phyloP scores from a whole-genome alignment of 2,888 invertebrate genomes.

The Antheraea assamensis region DNA sequence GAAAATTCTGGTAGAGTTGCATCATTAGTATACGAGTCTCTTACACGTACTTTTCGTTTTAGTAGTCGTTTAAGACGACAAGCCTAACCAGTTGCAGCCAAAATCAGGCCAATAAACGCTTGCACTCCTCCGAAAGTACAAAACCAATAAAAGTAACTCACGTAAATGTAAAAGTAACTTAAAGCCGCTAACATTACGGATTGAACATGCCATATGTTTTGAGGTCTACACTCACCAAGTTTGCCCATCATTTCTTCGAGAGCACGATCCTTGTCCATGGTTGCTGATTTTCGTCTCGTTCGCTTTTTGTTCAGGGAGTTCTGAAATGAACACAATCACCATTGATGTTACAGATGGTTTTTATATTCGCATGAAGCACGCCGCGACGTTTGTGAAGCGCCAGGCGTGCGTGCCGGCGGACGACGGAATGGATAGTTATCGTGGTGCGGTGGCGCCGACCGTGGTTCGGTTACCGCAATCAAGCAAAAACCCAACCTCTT shows the following conservation, averaged over 20 bases:
- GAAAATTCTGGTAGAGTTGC: neutral
- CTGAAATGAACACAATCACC: conserved; percentile 68
- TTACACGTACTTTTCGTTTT: conserved; percentile 17
- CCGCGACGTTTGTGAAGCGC: conserved; percentile 55
- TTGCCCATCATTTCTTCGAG: conserved; percentile 86
- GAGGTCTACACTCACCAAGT: conserved; percentile 75
- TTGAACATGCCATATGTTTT: conserved; percentile 51
- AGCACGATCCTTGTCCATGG: conserved; percentile 85
- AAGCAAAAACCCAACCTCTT: conserved; percentile 69
- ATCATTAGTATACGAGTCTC: neutral
- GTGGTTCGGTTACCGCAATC: conserved; percentile 65
- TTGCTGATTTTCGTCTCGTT: conserved; percentile 33
- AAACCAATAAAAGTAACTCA: conserved; percentile 35
- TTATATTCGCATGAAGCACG: conserved; percentile 38
- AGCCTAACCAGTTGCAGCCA: conserved; percentile 43
- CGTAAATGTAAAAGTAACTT: conserved; percentile 43
- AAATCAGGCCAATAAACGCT: conserved; percentile 45
- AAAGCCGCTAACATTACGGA: conserved; percentile 25
- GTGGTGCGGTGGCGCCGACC: conserved; percentile 54
- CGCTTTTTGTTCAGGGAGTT: conserved; percentile 42
- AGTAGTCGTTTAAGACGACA: conserved; percentile 42
- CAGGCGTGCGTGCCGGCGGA: conserved; percentile 71
- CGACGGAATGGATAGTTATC: conserved; percentile 69
- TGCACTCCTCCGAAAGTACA: conserved; percentile 30
- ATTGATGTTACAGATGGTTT: conserved; percentile 51